Evolutionary conservation across 2,797 vertebrate genomes (phyloP), one percentile per base, ranked within the genome.

Genomic region (Thripadectes ignobilis): DNA sequence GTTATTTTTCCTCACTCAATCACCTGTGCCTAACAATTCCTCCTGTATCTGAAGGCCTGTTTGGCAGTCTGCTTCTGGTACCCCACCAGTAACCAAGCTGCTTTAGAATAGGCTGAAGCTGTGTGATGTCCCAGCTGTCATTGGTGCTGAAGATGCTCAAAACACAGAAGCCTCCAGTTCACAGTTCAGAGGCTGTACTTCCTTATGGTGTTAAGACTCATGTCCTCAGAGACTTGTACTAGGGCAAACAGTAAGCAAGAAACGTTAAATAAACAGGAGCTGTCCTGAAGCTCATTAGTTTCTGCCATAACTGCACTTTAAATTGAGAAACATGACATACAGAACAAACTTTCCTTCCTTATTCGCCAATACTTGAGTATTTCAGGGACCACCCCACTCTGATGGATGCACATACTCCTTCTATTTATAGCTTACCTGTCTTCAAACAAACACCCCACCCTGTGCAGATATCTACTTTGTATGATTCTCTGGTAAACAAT

Each of bases 371-470:
- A 94, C 69, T 87, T 85, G 89, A 93, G 68, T 91, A 48, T 79
- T 95, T 88, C 92, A 92, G 83, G 89, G 94, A 91, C 78, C 51
- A 61, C n/a, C 39, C 77, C 75, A 73, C 85, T 92, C 32, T 41
- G 51, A 80, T 69, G 58, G 91, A 86, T 95, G 92, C 65, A 85
- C 77, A 45, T 51, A 78, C 54, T 73, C 77, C 77, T 94, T 87
- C 71, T 95, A 89, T 92, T 95, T 97, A 96, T 92, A 96, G 73
- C 49, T 94, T 74, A 61, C 62, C 61, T 80, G 34, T 92, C 76
- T 93, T 85, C 73, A 81, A 29, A 0, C 62, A 51, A 52, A 7
- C 57, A 88, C 43, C 15, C 19, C 43, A 29, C 9, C 41, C 51
- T 75, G 12, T 91, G 38, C 55, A 82, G 77, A 29, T 88, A 78